A percentile compares a stretch with the other conserved stretches of the same genome.
Conservation (phyloP, 2,113 vertebrate species). For the Hiodon alosoides region DNA sequence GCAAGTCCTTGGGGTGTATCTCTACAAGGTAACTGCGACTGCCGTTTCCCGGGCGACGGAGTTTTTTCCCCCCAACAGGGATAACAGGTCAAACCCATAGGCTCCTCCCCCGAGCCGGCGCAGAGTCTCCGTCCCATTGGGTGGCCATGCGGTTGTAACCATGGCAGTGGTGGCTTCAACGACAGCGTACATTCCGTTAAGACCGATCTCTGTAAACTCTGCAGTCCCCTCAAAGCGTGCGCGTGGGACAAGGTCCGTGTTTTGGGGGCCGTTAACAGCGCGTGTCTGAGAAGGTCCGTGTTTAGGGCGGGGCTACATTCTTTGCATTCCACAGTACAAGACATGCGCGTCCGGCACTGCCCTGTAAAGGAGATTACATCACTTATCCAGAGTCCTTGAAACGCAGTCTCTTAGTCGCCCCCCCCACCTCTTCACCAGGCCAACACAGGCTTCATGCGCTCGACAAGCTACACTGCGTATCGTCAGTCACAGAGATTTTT, state of each 20-base stretch:
- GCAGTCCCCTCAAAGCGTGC: constrained; percentile 16
- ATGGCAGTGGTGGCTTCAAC: constrained; percentile 45
- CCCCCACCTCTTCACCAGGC: constrained; percentile 52
- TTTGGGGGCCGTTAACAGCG: constrained; percentile 53
- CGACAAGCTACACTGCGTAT: constrained; percentile 60
- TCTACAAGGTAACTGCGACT: constrained; percentile 24
- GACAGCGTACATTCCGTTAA: constrained; percentile 59
- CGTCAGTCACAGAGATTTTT: constrained; percentile 26
- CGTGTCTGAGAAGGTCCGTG: constrained; percentile 68
- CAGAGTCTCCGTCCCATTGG: no score
- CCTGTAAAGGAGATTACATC: constrained; percentile 76
- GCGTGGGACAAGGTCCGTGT: constrained; percentile 22
- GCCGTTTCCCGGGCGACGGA: constrained; percentile 30
- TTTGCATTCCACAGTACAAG: constrained; percentile 79
- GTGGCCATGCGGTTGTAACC: constrained; percentile 23
- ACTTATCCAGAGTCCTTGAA: constrained; percentile 70
- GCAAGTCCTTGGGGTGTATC: constrained; percentile 2
- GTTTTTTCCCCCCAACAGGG: constrained; percentile 24
- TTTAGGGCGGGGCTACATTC: constrained; percentile 74
- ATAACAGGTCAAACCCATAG: constrained; percentile 37
- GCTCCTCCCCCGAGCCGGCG: constrained; percentile 2
- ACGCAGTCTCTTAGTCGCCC: constrained; percentile 54
- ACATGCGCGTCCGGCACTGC: constrained; percentile 75
- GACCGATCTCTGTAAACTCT: constrained; percentile 44
- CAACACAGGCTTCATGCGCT: constrained; percentile 66